phyloP scores from a whole-genome alignment of 2,888 invertebrate genomes.

The Proisotoma minuta region DNA sequence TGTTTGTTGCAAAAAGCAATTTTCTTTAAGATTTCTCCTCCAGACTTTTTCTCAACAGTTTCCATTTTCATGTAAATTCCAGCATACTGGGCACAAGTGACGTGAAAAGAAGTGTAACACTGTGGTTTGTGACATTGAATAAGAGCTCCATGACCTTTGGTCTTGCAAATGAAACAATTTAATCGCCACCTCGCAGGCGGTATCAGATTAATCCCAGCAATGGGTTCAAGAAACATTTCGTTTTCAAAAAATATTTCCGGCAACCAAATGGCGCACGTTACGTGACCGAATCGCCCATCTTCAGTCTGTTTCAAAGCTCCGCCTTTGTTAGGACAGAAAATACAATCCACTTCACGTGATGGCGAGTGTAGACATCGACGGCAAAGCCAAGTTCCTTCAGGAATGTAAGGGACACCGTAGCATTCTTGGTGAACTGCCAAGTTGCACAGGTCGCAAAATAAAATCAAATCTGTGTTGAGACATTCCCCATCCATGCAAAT shows the following conservation, averaged over 20 bases:
- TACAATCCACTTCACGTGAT: constrained; percentile 90
- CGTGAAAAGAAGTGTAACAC: constrained; percentile 97
- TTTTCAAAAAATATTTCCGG: constrained; percentile 97
- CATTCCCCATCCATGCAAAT: constrained; percentile 99
- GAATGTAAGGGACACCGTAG: constrained; percentile 82
- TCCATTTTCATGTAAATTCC: constrained; percentile 95
- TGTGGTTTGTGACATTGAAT: constrained; percentile 92
- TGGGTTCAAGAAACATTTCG: constrained; percentile 93
- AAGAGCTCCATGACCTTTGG: constrained; percentile 87
- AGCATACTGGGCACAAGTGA: constrained; percentile 96
- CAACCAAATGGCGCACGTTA: constrained; percentile 98
- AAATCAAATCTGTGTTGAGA: constrained; percentile 95
- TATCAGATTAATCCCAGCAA: constrained; percentile 93
- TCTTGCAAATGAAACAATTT: constrained; percentile 95
- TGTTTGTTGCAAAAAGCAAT: constrained; percentile 95
- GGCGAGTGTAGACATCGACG: constrained; percentile 93
- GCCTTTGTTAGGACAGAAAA: constrained; percentile 94
- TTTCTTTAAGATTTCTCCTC: constrained; percentile 77
- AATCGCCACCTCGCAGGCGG: constrained; percentile 93
- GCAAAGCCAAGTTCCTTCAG: constrained; percentile 97
- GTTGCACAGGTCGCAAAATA: constrained; percentile 99
- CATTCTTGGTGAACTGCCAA: constrained; percentile 86
- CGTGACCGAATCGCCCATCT: constrained; percentile 93
- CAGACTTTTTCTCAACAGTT: constrained; percentile 69
- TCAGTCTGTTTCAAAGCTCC: constrained; percentile 99